phyloP scores from a whole-genome alignment of 2,888 invertebrate species.

The Trachelus tabidus region DNA sequence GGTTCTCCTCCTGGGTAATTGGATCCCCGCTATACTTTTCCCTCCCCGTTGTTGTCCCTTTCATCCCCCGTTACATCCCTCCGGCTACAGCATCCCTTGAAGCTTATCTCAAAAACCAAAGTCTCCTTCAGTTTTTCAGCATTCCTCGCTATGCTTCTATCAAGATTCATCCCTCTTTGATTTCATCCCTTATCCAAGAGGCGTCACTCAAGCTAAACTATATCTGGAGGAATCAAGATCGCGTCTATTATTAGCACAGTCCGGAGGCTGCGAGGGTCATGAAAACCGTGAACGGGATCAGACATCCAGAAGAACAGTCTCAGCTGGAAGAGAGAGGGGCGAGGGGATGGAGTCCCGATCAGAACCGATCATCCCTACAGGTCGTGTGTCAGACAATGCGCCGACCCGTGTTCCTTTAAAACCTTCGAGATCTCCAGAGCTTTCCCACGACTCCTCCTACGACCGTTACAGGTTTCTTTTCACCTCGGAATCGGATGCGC shows the following conservation, averaged over 20 bases:
- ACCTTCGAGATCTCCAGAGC: slow-evolving; percentile 42
- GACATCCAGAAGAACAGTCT: background rate
- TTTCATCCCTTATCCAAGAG: background rate
- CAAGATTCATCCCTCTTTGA: background rate
- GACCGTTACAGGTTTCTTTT: slow-evolving; percentile 59
- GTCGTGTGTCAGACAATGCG: slow-evolving; percentile 54
- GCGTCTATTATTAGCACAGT: background rate
- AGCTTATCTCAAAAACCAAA: background rate
- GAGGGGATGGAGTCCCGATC: slow-evolving; percentile 9
- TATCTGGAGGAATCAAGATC: background rate
- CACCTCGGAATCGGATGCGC: slow-evolving; percentile 32
- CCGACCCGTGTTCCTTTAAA: slow-evolving; percentile 39
- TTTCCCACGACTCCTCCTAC: slow-evolving; percentile 62
- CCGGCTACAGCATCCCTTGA: background rate
- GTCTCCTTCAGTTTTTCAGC: background rate
- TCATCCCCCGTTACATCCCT: background rate
- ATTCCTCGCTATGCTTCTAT: background rate
- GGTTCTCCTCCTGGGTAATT: background rate
- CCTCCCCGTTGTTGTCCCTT: background rate
- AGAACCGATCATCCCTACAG: background rate
- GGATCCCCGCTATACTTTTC: background rate
- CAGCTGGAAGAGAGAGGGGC: background rate
- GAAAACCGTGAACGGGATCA: background rate
- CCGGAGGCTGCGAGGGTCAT: slow-evolving; percentile 9
- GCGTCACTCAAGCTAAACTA: background rate